Evolutionary conservation across 37 sponge, comb jelly and placozoan genomes (phyloP), one percentile per base, ranked within the genome.

Genomic region (Amphimedon queenslandica): DNA sequence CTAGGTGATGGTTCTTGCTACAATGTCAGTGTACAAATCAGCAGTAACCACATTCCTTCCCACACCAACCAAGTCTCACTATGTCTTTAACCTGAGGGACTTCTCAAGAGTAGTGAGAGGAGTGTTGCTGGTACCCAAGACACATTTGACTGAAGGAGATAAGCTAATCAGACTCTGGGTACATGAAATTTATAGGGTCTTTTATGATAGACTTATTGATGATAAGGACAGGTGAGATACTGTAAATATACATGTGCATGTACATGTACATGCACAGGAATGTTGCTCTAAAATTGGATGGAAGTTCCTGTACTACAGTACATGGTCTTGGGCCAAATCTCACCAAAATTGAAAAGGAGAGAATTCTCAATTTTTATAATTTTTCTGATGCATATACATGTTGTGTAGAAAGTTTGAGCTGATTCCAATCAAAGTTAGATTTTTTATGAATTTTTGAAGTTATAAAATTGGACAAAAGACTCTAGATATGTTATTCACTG

Each of bases 41-140:
- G 89, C 92, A 21, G 83, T 97, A 13, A 40, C 61, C 63, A 91
- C 75, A 23, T 97, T 97, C 77, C 86, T 97, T 1, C 99, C 99
- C 37, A 97, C 94, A 40, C 99, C 99, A 29, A 80, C 92, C 66
- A 97, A 97, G 71, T 97, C 99, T 18, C 99, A 97, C 75, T 97
- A 97, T 64, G 84, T 97, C 38, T 97, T 97, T 82, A 97, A 97
- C 68, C 77, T 97, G 57, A 80, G 99, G 38, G 99, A 97, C 70
- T 97, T 97, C 71, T 76, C 99, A 21, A 92, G 99, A 61, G 94
- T 97, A 21, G 68, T 97, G 36, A 55, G 77, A 25, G 99, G 99
- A 1, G 83, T 85, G 3, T 77, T 97, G 39, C 94, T 97, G 42
- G 75, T 89, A 16, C 94, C 94, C 38, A 86, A 88, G 72, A 80